Percentiles rank a stretch among this genome's conserved stretches.
These are phyloP conservation scores for Mirounga angustirostris DNA, from an alignment of 2,113 vertebrate species.

Conservation along the genomic window DNA sequence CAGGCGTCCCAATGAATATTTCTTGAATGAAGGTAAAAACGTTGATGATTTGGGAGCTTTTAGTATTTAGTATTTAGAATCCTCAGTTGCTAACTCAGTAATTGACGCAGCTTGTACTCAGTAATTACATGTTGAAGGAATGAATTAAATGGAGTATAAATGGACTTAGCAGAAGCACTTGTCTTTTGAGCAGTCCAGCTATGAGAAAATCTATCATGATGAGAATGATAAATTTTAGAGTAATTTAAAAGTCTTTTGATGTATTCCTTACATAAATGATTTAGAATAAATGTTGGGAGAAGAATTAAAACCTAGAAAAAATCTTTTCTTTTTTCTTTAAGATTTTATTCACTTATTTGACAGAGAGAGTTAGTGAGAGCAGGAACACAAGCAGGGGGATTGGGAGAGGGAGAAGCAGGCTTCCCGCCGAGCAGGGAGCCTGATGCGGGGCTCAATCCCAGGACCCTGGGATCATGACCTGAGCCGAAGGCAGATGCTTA, in stretches of 20 bases:
- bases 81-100: neutral
- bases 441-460: too few species aligned
- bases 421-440: too few species aligned
- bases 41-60: neutral
- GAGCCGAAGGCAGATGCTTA: too few species aligned
- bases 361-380: too few species aligned
- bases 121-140: constrained; percentile 32
- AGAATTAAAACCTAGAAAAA: constrained; percentile 43
- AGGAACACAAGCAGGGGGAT: too few species aligned
- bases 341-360: too few species aligned
- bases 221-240: constrained; percentile 2
- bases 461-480: too few species aligned
- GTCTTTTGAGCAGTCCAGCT: constrained; percentile 37
- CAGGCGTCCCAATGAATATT: neutral
- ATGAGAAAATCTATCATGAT: neutral
- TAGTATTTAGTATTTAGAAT: neutral
- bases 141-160: neutral
- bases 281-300: constrained; percentile 19
- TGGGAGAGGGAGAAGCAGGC: too few species aligned
- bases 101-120: neutral
- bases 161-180: neutral
- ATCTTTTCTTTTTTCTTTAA: neutral
- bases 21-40: neutral
- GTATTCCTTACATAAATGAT: neutral
- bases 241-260: neutral